Evolutionary conservation across 2,113 vertebrate genomes (phyloP), one percentile per base, ranked within the genome.

Genomic region (Ictalurus furcatus): DNA sequence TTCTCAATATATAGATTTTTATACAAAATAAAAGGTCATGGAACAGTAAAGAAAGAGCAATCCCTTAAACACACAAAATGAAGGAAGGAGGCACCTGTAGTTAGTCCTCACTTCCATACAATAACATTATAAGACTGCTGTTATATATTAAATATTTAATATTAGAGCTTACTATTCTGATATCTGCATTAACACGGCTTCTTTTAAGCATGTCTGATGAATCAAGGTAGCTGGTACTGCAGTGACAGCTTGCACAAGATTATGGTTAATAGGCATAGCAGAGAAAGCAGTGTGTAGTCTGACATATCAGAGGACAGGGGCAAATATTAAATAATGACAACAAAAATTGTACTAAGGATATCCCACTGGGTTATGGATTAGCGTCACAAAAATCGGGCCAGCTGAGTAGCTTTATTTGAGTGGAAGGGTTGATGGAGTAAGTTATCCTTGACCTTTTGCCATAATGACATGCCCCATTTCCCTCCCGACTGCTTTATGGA

Each of bases 1-100:
- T 96, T 95, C 92, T 95, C 93, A 95, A 95, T 96, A 96, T 95
- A 96, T 96, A 96, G 94, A 95, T 94, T 96, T 91, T 95, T 95
- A 92, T 96, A 96, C 95, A 96, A 96, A 96, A 96, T 95, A 95
- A 95, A 84, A 88, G 78, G 92, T 94, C 92, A 93, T 91, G 93
- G 93, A 95, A 94, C 90, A 89, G 88, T 89, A 92, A 92, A 90
- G 89, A 93, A 93, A 91, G 88, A 91, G 88, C 86, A 91, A 95
- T 93, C 93, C 94, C 87, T 95, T 94, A 92, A 93, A 91, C 83
- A 92, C 85, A 92, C 88, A 86, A 85, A 76, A 86, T 76, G 85
- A 88, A 81, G 65, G 65, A 61, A 56, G 81, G 28, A 81, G 78
- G 85, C 73, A 84, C 92, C 92, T 89, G 90, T 92, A 67, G 81